Conservation (phyloP, 2,797 vertebrate species). For the Spinibarbus caldwelli region DNA sequence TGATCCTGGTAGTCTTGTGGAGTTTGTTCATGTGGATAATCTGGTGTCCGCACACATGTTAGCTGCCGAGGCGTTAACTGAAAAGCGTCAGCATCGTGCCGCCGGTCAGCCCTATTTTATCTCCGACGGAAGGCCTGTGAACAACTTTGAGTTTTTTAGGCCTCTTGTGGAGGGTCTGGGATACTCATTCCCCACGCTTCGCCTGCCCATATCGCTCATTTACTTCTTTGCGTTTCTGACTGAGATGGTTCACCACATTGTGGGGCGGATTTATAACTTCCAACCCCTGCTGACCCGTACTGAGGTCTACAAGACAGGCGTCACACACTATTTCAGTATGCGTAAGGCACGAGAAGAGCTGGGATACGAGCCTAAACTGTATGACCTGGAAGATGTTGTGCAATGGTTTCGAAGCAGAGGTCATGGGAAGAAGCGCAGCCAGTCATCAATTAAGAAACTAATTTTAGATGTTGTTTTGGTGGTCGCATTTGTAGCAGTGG, state of each 20-base stretch:
- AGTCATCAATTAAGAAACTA: constrained; percentile 53
- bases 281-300: constrained; percentile 93
- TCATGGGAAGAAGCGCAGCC: constrained; percentile 72
- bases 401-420: constrained; percentile 88
- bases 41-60: constrained; percentile 87
- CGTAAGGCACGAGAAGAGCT: constrained; percentile 88
- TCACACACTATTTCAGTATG: constrained; percentile 94
- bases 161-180: constrained; percentile 93
- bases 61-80: constrained; percentile 82
- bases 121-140: constrained; percentile 90
- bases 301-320: constrained; percentile 93
- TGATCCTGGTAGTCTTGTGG: constrained; percentile 85
- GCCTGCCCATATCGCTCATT: constrained; percentile 84
- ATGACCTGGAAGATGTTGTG: constrained; percentile 85
- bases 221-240: constrained; percentile 90
- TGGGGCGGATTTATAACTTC: constrained; percentile 87
- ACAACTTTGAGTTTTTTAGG: constrained; percentile 96
- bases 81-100: constrained; percentile 75
- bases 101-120: constrained; percentile 95
- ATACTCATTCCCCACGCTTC: constrained; percentile 85
- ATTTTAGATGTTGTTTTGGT: constrained; percentile 73
- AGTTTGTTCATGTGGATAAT: constrained; percentile 96
- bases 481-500: constrained; percentile 69
- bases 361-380: constrained; percentile 81
- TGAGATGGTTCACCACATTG: constrained; percentile 81